phyloP scores from a whole-genome alignment of 2,888 invertebrate species.

The Pammene fasciana region DNA sequence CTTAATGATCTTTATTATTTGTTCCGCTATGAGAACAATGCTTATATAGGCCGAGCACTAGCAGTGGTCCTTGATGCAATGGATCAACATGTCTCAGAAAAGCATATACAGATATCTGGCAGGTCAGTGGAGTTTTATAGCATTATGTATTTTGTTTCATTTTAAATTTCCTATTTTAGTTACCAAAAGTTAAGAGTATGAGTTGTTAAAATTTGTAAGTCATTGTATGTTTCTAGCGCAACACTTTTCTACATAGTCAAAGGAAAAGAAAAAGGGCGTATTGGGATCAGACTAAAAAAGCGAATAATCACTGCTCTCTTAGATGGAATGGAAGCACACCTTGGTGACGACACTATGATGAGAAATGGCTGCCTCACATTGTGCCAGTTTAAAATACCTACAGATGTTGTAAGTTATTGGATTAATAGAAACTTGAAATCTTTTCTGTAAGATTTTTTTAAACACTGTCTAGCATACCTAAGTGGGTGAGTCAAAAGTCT shows the following conservation, averaged over 20 bases:
- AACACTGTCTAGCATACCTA: no score
- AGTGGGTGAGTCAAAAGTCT: no score
- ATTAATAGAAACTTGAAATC: neutral
- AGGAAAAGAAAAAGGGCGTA: constrained; percentile 89
- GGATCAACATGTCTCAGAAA: constrained; percentile 92
- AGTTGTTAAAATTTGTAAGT: neutral
- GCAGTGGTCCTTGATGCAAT: constrained; percentile 94
- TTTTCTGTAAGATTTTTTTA: no score
- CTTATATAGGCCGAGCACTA: constrained; percentile 88
- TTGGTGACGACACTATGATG: constrained; percentile 96
- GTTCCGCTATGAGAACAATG: constrained; percentile 92
- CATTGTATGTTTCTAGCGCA: constrained; percentile 84
- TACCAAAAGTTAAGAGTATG: no score
- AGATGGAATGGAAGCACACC: constrained; percentile 94
- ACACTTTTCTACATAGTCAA: constrained; percentile 97
- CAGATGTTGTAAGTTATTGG: constrained; percentile 90
- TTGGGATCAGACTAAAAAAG: constrained; percentile 89
- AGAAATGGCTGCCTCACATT: constrained; percentile 97
- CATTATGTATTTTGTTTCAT: no score
- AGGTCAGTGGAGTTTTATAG: constrained; percentile 80
- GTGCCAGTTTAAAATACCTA: constrained; percentile 97
- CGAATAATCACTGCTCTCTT: constrained; percentile 92
- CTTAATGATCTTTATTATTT: constrained; percentile 95
- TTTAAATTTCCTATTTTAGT: no score
- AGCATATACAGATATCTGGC: constrained; percentile 96